A percentile compares a stretch with the other conserved stretches of the same genome.
Conservation (phyloP, 1,140 invertebrate species). For the Drosophila nasuta region DNA sequence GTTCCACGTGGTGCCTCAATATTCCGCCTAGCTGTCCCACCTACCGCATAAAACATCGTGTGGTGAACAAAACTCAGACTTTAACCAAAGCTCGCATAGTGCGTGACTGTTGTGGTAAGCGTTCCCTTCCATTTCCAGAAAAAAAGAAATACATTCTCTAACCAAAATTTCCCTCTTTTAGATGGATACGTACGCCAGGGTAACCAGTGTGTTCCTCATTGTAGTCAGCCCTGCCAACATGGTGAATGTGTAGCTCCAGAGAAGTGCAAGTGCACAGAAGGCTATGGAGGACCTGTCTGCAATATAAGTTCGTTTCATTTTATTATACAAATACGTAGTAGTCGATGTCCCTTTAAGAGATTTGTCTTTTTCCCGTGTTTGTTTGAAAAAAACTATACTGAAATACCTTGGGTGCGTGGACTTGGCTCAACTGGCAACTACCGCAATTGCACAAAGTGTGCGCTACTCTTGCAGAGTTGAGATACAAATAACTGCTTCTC, state of each 20-base stretch:
- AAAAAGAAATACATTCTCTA: neutral
- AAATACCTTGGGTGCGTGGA: slow-evolving; percentile 58
- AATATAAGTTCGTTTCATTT: slow-evolving; percentile 91
- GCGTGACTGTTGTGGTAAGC: slow-evolving; percentile 91
- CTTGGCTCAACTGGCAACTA: neutral
- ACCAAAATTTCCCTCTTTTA: slow-evolving; percentile 5
- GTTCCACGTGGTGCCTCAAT: slow-evolving; percentile 92
- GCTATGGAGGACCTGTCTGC: slow-evolving; percentile 94
- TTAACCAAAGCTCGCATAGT: slow-evolving; percentile 91
- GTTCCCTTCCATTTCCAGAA: neutral
- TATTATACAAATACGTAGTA: slow-evolving; percentile 21
- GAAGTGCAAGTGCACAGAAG: slow-evolving; percentile 93
- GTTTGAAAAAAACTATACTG: slow-evolving; percentile 44
- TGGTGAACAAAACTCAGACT: slow-evolving; percentile 89
- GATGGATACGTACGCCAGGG: slow-evolving; percentile 90
- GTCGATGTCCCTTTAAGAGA: slow-evolving; percentile 4
- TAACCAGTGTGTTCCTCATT: slow-evolving; percentile 91
- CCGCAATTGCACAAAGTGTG: neutral
- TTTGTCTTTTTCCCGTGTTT: slow-evolving; percentile 25
- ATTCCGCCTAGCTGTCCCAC: slow-evolving; percentile 94
- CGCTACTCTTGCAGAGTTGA: slow-evolving; percentile 21
- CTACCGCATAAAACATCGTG: slow-evolving; percentile 91
- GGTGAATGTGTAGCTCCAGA: slow-evolving; percentile 94
- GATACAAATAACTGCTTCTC: neutral
- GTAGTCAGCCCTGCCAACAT: slow-evolving; percentile 92